These are phyloP conservation scores for Simalia tracyae DNA, from an alignment of 2,797 vertebrate species.

Conservation along the genomic window DNA sequence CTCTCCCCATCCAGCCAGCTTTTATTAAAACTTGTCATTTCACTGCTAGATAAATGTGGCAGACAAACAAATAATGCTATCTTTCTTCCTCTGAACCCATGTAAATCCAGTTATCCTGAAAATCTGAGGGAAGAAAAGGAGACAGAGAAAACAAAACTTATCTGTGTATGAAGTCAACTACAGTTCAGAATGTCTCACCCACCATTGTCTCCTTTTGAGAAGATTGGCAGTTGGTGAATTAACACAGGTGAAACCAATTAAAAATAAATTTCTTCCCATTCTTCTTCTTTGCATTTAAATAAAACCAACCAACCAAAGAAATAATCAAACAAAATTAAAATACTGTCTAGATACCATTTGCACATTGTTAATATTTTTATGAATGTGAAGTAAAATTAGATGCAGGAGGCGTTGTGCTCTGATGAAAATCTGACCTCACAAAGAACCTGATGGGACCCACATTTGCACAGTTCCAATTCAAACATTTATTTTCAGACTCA, in stretches of 20 bases:
- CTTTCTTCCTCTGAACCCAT: neutral
- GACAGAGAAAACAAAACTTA: neutral
- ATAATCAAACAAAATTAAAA: neutral
- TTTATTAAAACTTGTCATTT: neutral
- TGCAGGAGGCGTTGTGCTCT: neutral
- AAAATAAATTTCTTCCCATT: neutral
- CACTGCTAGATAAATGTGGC: neutral
- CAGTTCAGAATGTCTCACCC: neutral
- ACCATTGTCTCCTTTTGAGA: neutral
- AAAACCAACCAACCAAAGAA: slow-evolving; percentile 1
- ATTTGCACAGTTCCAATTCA: slow-evolving; percentile 16
- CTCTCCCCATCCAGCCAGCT: neutral
- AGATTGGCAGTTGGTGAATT: neutral
- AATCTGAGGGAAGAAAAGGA: neutral
- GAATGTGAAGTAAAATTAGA: neutral
- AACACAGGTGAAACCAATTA: neutral
- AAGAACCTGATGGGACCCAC: slow-evolving; percentile 6
- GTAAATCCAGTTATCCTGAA: neutral
- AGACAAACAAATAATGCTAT: neutral
- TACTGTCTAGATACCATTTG: slow-evolving; percentile 3
- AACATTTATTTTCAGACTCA: slow-evolving; percentile 26
- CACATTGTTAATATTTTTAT: neutral
- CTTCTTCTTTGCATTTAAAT: neutral
- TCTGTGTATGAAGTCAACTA: neutral
- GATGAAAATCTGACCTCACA: neutral